These are phyloP conservation scores for Pseudomyrmex concolor DNA, from an alignment of 1,140 invertebrate genomes.

Conservation along the genomic window DNA sequence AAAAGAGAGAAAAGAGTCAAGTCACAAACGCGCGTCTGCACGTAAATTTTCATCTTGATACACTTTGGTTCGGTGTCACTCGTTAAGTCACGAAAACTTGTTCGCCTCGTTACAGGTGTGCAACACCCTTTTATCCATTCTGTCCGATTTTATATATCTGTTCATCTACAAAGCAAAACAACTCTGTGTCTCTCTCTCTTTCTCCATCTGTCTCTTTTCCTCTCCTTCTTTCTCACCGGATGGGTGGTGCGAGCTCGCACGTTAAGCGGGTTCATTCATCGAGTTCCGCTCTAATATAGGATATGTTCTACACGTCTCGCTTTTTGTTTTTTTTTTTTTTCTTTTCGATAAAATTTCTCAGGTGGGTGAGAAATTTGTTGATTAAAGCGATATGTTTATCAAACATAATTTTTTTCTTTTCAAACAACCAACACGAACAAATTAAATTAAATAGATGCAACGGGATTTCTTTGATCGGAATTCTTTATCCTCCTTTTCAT, in stretches of 20 bases:
- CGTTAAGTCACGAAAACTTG: slow-evolving; percentile 17
- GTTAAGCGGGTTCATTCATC: slow-evolving; percentile 27
- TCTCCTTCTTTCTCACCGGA: neutral
- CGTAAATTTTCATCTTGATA: slow-evolving; percentile 29
- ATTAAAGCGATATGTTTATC: no score
- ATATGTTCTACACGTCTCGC: neutral
- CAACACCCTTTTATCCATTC: neutral
- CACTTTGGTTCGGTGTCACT: slow-evolving; percentile 28
- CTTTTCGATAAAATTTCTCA: neutral
- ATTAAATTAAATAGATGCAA: neutral
- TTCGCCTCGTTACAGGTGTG: no score
- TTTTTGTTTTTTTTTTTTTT: neutral
- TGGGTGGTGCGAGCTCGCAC: neutral
- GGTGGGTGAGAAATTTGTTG: no score
- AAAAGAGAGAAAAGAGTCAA: no score
- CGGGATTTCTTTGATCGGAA: neutral
- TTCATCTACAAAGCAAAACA: slow-evolving; percentile 11
- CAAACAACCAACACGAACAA: neutral
- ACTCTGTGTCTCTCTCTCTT: neutral
- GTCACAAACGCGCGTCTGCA: neutral
- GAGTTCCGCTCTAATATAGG: slow-evolving; percentile 15
- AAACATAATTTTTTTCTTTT: no score
- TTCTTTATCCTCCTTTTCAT: neutral
- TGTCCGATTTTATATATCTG: slow-evolving; percentile 16
- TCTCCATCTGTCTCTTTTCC: no score